A percentile compares a stretch with the other conserved stretches of the same genome.
These are phyloP conservation scores for Azorinus chamasolen DNA, from an alignment of 2,888 invertebrate genomes.

Conservation along the genomic window DNA sequence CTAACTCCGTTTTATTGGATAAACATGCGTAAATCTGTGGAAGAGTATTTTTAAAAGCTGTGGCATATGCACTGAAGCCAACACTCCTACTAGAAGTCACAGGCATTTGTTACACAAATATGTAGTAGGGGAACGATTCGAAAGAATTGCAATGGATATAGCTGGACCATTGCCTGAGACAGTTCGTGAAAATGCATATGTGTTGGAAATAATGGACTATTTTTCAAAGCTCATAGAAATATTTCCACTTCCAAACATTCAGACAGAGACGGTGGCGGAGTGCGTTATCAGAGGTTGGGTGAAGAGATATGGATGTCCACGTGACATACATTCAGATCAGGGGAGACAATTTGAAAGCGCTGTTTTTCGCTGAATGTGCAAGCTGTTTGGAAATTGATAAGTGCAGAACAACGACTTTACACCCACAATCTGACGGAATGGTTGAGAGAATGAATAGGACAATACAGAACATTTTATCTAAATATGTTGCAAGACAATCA, in stretches of 20 bases:
- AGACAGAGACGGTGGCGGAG: constrained; percentile 56
- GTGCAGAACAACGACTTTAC: constrained; percentile 55
- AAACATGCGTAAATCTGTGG: too few relatives aligned
- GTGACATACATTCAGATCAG: constrained; percentile 59
- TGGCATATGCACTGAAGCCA: constrained; percentile 53
- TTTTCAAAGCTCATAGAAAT: constrained; percentile 60
- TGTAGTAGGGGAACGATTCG: constrained; percentile 30
- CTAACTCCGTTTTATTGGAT: too few relatives aligned
- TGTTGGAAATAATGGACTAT: constrained; percentile 62
- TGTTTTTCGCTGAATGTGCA: constrained; percentile 55
- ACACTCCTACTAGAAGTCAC: constrained; percentile 39
- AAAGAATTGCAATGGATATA: constrained; percentile 43
- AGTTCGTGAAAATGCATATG: constrained; percentile 55
- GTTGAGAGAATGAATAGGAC: constrained; percentile 59
- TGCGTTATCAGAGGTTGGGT: constrained; percentile 55
- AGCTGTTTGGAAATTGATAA: constrained; percentile 55
- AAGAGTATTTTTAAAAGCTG: constrained; percentile 54
- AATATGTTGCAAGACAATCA: constrained; percentile 38
- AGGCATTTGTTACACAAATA: constrained; percentile 8
- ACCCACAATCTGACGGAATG: constrained; percentile 57
- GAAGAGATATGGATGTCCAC: constrained; percentile 39
- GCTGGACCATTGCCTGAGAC: constrained; percentile 58
- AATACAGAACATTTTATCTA: constrained; percentile 44
- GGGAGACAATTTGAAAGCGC: constrained; percentile 63
- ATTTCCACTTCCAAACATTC: constrained; percentile 43